Conservation (phyloP, 2,113 vertebrate genomes). For the Pedionomus torquatus region DNA sequence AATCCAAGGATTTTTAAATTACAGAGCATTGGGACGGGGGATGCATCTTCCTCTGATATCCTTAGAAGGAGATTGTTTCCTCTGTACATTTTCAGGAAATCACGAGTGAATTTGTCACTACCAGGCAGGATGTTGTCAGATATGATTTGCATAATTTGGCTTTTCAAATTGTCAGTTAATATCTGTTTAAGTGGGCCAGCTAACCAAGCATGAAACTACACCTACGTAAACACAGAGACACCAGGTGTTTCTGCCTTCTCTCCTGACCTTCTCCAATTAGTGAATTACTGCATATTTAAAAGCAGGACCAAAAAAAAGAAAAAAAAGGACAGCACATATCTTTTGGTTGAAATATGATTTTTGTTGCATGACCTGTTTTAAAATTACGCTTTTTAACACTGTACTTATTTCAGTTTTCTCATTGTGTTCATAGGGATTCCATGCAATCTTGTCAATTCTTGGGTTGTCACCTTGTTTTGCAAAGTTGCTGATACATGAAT, state of each 20-base stretch:
- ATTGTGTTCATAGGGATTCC: constrained; percentile 81
- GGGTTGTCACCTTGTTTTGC: constrained; percentile 83
- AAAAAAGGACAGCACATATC: neutral
- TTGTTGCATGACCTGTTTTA: neutral
- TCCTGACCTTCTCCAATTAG: neutral
- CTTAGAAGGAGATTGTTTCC: neutral
- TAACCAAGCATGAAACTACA: neutral
- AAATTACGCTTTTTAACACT: neutral
- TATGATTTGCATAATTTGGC: neutral
- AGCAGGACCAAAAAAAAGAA: neutral
- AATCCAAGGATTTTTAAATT: neutral
- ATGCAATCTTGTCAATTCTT: constrained; percentile 82
- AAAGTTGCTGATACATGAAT: constrained; percentile 82
- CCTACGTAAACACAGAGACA: neutral
- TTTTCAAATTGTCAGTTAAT: neutral
- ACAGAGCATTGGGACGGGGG: neutral
- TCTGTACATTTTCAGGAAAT: constrained; percentile 4
- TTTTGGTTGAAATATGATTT: neutral
- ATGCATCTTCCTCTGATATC: neutral
- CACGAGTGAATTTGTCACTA: neutral
- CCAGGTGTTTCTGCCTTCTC: neutral
- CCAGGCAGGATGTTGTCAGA: neutral
- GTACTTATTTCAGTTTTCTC: neutral
- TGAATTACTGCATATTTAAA: neutral
- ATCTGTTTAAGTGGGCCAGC: neutral